Conservation (phyloP, 2,888 invertebrate species). For the Exocentrus adspersus region DNA sequence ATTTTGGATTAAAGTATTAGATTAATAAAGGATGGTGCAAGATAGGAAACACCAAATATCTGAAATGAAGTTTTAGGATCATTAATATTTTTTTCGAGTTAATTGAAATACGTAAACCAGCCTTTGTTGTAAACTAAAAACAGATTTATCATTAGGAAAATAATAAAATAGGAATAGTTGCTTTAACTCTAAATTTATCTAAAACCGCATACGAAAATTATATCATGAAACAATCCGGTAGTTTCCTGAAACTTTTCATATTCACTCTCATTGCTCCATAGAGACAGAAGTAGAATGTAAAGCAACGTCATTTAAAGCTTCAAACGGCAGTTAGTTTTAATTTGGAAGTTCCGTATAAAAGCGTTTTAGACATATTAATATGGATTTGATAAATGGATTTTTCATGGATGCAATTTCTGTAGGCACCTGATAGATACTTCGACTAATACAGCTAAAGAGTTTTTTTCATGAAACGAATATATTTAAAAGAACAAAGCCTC, state of each 20-base stretch:
- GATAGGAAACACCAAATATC: too few relatives aligned
- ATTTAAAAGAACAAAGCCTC: too few relatives aligned
- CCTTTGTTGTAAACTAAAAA: neutral
- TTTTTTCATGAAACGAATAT: too few relatives aligned
- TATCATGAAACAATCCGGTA: neutral
- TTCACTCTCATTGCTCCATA: neutral
- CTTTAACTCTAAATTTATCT: neutral
- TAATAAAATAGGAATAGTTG: too few relatives aligned
- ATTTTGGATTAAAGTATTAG: neutral
- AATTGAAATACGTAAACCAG: too few relatives aligned
- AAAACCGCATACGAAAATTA: neutral
- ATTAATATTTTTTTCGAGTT: too few relatives aligned
- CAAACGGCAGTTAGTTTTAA: conserved; percentile 1
- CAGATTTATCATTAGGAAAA: neutral
- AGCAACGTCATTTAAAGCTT: neutral
- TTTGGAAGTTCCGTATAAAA: neutral
- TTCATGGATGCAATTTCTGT: too few relatives aligned
- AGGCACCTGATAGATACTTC: too few relatives aligned
- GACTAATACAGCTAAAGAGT: too few relatives aligned
- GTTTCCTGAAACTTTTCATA: neutral
- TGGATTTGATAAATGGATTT: too few relatives aligned
- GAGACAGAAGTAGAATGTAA: neutral
- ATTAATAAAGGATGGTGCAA: neutral
- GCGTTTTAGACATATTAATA: too few relatives aligned
- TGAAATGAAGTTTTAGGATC: too few relatives aligned